Conservation (phyloP, 2,797 vertebrate genomes). For the Natrix natrix region DNA sequence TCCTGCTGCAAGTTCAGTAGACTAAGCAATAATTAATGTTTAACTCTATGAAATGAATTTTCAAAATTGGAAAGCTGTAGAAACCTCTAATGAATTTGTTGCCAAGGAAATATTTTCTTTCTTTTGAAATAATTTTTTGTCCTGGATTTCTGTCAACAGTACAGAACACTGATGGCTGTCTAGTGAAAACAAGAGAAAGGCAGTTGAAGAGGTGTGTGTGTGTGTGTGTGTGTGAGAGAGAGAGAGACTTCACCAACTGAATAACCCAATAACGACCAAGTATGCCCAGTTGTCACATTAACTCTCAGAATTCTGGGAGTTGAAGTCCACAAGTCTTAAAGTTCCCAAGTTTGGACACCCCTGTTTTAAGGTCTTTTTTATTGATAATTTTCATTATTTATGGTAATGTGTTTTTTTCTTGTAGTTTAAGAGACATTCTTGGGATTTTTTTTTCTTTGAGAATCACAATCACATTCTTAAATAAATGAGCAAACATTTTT, state of each 20-base stretch:
- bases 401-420: neutral
- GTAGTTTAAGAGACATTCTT: neutral
- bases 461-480: neutral
- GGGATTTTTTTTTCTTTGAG: neutral
- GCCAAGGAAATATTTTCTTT: constrained; percentile 29
- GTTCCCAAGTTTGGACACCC: too few species aligned
- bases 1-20: constrained; percentile 54
- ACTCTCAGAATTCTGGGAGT: neutral
- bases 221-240: too few species aligned
- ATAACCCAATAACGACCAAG: neutral
- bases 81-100: constrained; percentile 12
- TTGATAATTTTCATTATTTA: neutral
- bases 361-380: too few species aligned
- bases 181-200: neutral
- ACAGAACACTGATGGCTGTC: neutral
- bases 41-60: constrained; percentile 3
- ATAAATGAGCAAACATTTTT: neutral
- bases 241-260: neutral
- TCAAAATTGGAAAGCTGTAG: neutral
- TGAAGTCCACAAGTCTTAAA: too few species aligned
- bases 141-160: constrained; percentile 12
- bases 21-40: constrained; percentile 56
- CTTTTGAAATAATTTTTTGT: constrained; percentile 17
- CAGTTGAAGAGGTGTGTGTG: too few species aligned
- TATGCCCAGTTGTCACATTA: neutral